These are phyloP conservation scores for Rhodophaea formosa DNA, from an alignment of 2,888 invertebrate species.

Conservation along the genomic window DNA sequence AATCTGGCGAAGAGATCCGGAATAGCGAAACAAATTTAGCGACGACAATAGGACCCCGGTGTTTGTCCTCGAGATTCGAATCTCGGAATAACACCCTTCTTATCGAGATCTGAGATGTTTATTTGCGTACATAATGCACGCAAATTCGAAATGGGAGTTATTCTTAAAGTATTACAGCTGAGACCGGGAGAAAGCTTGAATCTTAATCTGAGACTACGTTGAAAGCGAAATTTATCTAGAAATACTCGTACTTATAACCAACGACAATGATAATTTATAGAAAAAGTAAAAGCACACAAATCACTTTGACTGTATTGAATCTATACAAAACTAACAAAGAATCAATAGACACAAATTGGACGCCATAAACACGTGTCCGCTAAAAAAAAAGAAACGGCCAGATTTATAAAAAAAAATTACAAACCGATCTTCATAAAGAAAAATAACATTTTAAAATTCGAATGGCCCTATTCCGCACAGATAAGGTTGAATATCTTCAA, in stretches of 20 bases:
- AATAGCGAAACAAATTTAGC: conserved; percentile 78
- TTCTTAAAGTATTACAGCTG: conserved; percentile 18
- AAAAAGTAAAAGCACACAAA: conserved; percentile 20
- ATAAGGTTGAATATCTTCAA: conserved; percentile 40
- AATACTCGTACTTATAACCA: conserved; percentile 15
- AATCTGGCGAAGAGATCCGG: conserved; percentile 74
- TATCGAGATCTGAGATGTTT: conserved; percentile 68
- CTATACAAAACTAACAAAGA: conserved; percentile 48
- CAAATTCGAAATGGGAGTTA: conserved; percentile 23
- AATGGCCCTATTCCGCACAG: conserved; percentile 28
- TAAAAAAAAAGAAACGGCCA: conserved; percentile 49
- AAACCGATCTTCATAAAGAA: not conserved
- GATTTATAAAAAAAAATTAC: conserved; percentile 28
- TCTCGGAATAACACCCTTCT: conserved; percentile 65
- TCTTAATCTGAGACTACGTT: not conserved
- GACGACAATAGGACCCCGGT: conserved; percentile 69
- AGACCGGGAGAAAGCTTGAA: not conserved
- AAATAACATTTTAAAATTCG: conserved; percentile 23
- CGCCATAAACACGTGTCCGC: conserved; percentile 69
- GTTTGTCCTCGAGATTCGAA: conserved; percentile 72
- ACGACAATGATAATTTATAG: conserved; percentile 14
- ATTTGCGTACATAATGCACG: conserved; percentile 45
- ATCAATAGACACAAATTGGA: conserved; percentile 74
- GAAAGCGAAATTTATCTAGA: not conserved
- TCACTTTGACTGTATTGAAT: conserved; percentile 34